Evolutionary conservation across 2,888 invertebrate species (phyloP), one percentile per base, ranked within the genome.

Genomic region (Pseudococcus longispinus): DNA sequence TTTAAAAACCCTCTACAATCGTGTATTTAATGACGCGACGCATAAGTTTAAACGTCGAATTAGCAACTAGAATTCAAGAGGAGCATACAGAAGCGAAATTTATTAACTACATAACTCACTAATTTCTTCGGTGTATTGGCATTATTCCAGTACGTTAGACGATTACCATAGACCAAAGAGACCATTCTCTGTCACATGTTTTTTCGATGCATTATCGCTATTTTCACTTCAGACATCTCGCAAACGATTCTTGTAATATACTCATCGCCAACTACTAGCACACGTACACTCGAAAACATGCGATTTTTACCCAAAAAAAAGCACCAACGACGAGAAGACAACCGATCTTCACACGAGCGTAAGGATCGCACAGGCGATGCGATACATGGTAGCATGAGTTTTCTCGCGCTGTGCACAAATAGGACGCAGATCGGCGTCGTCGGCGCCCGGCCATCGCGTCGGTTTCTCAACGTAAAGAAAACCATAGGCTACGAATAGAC

Each of bases 331-430:
- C 44, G 32, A 37, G 18, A 5, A 20, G 37, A 74, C 32, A 37
- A 20, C 11, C 42, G 0, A 42, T 80, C 77, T 80, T 80, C 42
- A 80, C 77, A 80, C 77, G 77, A 80, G 20, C 77, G 42, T 80
- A 70, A 70, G 70, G 70, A 26, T 70, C 70, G 3, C 18, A 23
- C 23, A 60, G 60, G 11, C 23, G 60, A 60, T n/a, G 2, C 51
- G 46, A n/a, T n/a, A n/a, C n/a, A n/a, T n/a, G n/a, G n/a, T n/a
- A 70, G 29, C 70, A 18, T 18, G 77, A 80, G 77, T 80, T 80
- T 80, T 80, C 77, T n/a, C 77, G 77, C 42, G 20, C 20, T 11
- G 20, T 80, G 77, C 77, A 80, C 77, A 80, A 80, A 42, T 80
- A 80, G 77, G 77, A 42, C 77, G n/a, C 77, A 60, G 60, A 60